Evolutionary conservation across 2,888 invertebrate species (phyloP), one percentile per base, ranked within the genome.

Genomic region (Ophonus ardosiacus): DNA sequence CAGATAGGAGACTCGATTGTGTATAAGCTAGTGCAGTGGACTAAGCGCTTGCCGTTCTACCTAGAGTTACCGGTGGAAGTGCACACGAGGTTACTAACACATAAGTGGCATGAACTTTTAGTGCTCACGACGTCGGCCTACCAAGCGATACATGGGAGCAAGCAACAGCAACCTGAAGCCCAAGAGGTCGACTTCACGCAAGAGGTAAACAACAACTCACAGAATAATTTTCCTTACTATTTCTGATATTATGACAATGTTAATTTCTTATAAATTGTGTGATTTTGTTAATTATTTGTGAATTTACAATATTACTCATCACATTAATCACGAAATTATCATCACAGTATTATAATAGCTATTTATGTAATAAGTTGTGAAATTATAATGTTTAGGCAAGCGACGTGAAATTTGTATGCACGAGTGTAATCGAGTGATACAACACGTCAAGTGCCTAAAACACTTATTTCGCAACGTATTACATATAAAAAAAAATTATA

Each of bases 1-100:
- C 97, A 96, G 92, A 97, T 99, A 90, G 98, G 99, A 81, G 99
- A 99, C 93, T 98, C 98, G 88, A 99, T 99, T 90, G 99, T 99
- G 85, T 98, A 97, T 93, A 98, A 98, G 93, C 94, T 99, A 93
- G 99, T 99, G 88, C 98, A 98, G 92, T 99, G 99, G 99, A 99
- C 99, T 89, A 98, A 98, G 92, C 95, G 98, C 92, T 93, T 99
- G 92, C 99, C 99, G 85, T 99, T 99, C 92, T 99, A 98, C 92
- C 94, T 96, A 92, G 98, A 99, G 92, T 95, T 99, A 88, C 98
- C 99, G 81, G 97, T 98, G 89, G 97, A 98, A 92, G 97, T 97
- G 88, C 98, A 98, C 92, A 98, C 98, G 87, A 96, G 97, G 92
- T 93, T 99, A 88, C 93, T 99, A 90, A 99, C 98, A 90, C 98